A percentile compares a stretch with the other conserved stretches of the same genome.
Conservation (phyloP, 2,888 invertebrate genomes). For the Galerucella pusilla region DNA sequence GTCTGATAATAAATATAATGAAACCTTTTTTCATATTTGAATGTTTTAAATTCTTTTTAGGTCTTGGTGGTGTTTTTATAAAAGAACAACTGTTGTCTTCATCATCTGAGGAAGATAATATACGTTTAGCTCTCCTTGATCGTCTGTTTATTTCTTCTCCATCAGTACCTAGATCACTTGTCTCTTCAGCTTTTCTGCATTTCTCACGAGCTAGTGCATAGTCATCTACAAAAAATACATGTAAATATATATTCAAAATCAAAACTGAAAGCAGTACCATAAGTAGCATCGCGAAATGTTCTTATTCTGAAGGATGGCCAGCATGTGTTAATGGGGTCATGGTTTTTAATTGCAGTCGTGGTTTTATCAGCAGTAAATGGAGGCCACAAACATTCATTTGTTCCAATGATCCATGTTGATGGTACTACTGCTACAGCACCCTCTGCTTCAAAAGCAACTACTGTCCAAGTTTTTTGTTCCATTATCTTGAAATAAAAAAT, state of each 20-base stretch:
- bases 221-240: constrained; percentile 13
- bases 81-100: not conserved
- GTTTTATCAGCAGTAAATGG: constrained; percentile 9
- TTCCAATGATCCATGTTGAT: constrained; percentile 17
- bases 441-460: too few species aligned
- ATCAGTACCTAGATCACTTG: constrained; percentile 18
- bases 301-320: constrained; percentile 11
- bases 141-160: too few species aligned
- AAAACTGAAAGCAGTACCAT: constrained; percentile 14
- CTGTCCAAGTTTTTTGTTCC: not conserved
- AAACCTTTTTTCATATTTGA: not conserved
- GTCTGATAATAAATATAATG: not conserved
- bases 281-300: constrained; percentile 17
- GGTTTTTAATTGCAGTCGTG: constrained; percentile 10
- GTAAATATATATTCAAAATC: constrained; percentile 12
- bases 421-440: constrained; percentile 6
- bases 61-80: too few species aligned
- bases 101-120: constrained; percentile 14
- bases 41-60: too few species aligned
- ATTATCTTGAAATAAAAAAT: not conserved
- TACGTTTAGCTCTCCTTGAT: not conserved
- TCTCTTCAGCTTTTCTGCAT: constrained; percentile 17
- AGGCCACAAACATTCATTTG: constrained; percentile 9
- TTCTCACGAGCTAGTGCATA: constrained; percentile 18
- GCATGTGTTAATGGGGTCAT: constrained; percentile 1